phyloP scores from a whole-genome alignment of 2,888 invertebrate species.

The Trachelus iudaicus region DNA sequence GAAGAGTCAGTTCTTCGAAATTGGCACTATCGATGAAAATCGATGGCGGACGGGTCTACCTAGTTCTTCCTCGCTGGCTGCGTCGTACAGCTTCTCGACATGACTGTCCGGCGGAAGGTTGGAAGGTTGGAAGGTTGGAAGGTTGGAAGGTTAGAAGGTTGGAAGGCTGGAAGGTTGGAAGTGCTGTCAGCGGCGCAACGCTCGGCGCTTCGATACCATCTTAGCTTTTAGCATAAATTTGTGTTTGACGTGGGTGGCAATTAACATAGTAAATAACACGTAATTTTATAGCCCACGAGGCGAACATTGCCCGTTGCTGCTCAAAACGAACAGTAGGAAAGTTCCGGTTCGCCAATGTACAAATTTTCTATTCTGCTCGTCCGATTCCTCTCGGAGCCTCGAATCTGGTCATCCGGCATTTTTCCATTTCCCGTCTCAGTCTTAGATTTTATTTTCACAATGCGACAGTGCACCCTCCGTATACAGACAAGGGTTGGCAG shows the following conservation, averaged over 20 bases:
- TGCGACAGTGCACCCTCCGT: too few relatives aligned
- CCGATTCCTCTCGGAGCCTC: too few relatives aligned
- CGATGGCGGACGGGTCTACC: background rate
- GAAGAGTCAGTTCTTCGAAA: background rate
- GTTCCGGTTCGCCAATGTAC: too few relatives aligned
- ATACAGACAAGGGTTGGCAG: too few relatives aligned
- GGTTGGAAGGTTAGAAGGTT: background rate
- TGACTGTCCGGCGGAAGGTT: too few relatives aligned
- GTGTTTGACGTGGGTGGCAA: slow-evolving; percentile 57
- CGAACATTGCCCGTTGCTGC: background rate
- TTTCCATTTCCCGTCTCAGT: too few relatives aligned
- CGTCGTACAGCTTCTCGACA: too few relatives aligned
- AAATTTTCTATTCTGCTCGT: too few relatives aligned
- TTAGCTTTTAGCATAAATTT: slow-evolving; percentile 60
- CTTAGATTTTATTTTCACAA: too few relatives aligned
- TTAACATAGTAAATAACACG: slow-evolving; percentile 58
- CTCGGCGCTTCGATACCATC: slow-evolving; percentile 48
- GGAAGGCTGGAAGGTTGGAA: background rate
- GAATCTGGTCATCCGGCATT: too few relatives aligned
- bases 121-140: background rate
- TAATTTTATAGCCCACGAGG: slow-evolving; percentile 11
- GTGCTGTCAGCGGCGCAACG: slow-evolving; percentile 42
- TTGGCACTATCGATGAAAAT: background rate
- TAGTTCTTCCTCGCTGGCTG: background rate
- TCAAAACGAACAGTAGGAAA: background rate